These are phyloP conservation scores for Watsonalla binaria DNA, from an alignment of 2,888 invertebrate species.

Conservation along the genomic window DNA sequence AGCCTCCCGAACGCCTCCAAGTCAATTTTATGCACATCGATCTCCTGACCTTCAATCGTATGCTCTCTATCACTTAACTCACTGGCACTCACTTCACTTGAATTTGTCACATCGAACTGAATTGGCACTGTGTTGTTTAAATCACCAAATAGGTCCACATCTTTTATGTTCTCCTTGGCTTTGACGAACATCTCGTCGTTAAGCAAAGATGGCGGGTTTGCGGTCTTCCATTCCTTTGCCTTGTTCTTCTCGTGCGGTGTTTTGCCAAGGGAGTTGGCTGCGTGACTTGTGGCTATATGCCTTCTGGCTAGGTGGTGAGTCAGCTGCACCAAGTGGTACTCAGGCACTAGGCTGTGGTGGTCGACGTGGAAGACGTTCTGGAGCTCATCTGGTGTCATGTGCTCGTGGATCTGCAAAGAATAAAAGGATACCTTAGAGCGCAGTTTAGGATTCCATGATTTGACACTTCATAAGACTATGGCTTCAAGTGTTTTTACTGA, in stretches of 20 bases:
- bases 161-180: slow-evolving; percentile 56
- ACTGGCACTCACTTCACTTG: slow-evolving; percentile 59
- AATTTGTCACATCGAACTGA: slow-evolving; percentile 57
- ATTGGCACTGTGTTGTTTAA: slow-evolving; percentile 66
- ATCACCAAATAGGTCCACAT: slow-evolving; percentile 64
- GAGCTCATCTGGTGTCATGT: slow-evolving; percentile 91
- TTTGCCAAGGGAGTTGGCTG: slow-evolving; percentile 45
- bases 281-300: slow-evolving; percentile 56
- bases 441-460: no score
- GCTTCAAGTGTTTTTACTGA: no score
- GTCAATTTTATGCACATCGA: slow-evolving; percentile 82
- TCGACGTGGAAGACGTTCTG: slow-evolving; percentile 91
- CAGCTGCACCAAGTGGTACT: slow-evolving; percentile 90
- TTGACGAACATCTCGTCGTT: slow-evolving; percentile 70
- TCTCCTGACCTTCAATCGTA: slow-evolving; percentile 54
- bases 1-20: slow-evolving; percentile 89
- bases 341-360: slow-evolving; percentile 86
- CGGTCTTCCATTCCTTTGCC: slow-evolving; percentile 42
- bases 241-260: slow-evolving; percentile 62
- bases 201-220: slow-evolving; percentile 54
- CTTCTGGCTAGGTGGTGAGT: slow-evolving; percentile 79
- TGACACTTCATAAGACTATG: no score
- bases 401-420: slow-evolving; percentile 90
- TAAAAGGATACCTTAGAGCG: slow-evolving; percentile 12
- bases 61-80: slow-evolving; percentile 49